These are phyloP conservation scores for Tigriopus californicus DNA, from an alignment of 2,888 invertebrate species.

Conservation along the genomic window DNA sequence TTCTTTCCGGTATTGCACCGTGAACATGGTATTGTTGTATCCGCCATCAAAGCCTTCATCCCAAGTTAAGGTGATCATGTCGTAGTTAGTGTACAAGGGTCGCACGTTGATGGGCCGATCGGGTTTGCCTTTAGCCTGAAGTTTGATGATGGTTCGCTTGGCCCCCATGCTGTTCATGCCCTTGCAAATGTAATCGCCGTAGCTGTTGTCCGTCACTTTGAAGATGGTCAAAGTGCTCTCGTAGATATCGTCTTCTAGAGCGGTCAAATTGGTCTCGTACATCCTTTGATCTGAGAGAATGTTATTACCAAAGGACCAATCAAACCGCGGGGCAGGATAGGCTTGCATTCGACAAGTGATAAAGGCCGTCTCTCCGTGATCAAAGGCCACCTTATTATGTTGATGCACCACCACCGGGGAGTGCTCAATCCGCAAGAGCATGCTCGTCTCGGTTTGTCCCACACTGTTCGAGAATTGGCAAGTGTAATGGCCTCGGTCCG, in stretches of 20 bases:
- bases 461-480: slow-evolving; percentile 79
- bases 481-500: slow-evolving; percentile 67
- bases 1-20: slow-evolving; percentile 38
- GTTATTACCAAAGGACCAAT: slow-evolving; percentile 38
- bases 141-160: slow-evolving; percentile 36
- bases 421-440: slow-evolving; percentile 79
- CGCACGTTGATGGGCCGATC: slow-evolving; percentile 55
- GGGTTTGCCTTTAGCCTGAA: slow-evolving; percentile 71
- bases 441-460: slow-evolving; percentile 63
- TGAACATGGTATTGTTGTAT: slow-evolving; percentile 62
- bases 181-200: slow-evolving; percentile 76
- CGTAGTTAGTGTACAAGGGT: slow-evolving; percentile 54
- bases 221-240: slow-evolving; percentile 53
- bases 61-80: slow-evolving; percentile 61
- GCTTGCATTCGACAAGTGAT: slow-evolving; percentile 74
- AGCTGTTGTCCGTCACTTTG: slow-evolving; percentile 43
- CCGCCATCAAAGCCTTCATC: slow-evolving; percentile 81
- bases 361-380: slow-evolving; percentile 61
- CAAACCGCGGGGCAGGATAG: slow-evolving; percentile 77
- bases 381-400: slow-evolving; percentile 48
- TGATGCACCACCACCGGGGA: slow-evolving; percentile 67
- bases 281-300: slow-evolving; percentile 38
- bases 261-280: slow-evolving; percentile 50
- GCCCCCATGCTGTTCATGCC: slow-evolving; percentile 63
- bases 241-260: slow-evolving; percentile 65